phyloP scores from a whole-genome alignment of 2,113 vertebrate species.

The Halichoeres trimaculatus region DNA sequence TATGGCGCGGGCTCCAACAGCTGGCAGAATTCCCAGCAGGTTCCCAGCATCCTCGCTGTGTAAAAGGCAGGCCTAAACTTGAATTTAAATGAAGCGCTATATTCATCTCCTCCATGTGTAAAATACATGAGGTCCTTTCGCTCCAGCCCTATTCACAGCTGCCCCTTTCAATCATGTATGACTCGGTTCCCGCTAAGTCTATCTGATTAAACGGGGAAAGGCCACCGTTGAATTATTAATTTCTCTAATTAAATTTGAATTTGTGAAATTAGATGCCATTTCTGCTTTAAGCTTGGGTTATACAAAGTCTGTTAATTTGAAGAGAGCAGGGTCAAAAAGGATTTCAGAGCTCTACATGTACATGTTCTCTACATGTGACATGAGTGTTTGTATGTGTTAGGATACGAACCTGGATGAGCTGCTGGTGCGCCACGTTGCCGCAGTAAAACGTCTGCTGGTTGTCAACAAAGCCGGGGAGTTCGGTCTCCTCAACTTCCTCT shows the following conservation, averaged over 20 bases:
- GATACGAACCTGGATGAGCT: constrained; percentile 91
- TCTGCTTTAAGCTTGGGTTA: background rate
- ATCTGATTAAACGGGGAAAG: constrained; percentile 43
- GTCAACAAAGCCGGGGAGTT: constrained; percentile 95
- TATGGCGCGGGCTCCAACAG: constrained; percentile 15
- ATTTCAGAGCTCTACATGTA: background rate
- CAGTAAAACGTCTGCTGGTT: constrained; percentile 99
- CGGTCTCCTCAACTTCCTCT: constrained; percentile 97
- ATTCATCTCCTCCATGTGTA: constrained; percentile 43
- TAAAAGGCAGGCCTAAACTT: constrained; percentile 29
- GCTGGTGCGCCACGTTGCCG: constrained; percentile 95
- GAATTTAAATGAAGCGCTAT: constrained; percentile 59
- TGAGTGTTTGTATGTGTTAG: constrained; percentile 5
- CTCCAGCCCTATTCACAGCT: constrained; percentile 22
- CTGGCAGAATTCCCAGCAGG: constrained; percentile 40
- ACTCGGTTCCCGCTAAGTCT: constrained; percentile 26
- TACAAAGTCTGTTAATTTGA: background rate
- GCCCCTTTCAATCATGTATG: constrained; percentile 53
- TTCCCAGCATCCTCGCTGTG: constrained; percentile 28
- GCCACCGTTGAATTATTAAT: constrained; percentile 43
- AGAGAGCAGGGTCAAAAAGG: background rate
- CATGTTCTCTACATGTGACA: background rate
- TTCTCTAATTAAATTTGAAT: constrained; percentile 42
- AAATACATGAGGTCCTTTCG: constrained; percentile 51
- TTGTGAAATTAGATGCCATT: background rate